phyloP scores from a whole-genome alignment of 1,140 invertebrate genomes.

The Drosophila teissieri region DNA sequence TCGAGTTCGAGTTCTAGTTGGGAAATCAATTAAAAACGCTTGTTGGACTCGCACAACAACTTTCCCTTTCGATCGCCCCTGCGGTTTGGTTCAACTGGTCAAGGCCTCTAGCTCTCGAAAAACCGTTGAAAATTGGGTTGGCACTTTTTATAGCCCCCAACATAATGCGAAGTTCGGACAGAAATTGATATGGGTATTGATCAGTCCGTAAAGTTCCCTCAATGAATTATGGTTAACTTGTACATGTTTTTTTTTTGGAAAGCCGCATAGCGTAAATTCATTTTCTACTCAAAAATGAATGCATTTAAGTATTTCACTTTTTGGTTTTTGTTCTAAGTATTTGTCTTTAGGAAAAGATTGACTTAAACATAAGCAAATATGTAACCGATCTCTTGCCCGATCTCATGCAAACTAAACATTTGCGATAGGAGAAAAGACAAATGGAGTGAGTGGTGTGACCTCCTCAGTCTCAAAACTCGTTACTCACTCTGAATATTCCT shows the following conservation, averaged over 20 bases:
- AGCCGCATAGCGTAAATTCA: no score
- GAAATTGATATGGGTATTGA: slow-evolving; percentile 19
- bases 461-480: slow-evolving; percentile 7
- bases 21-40: slow-evolving; percentile 81
- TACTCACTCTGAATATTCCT: slow-evolving; percentile 1
- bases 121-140: slow-evolving; percentile 5
- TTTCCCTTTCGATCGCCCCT: slow-evolving; percentile 62
- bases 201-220: slow-evolving; percentile 3
- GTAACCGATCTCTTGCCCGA: not conserved
- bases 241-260: not conserved
- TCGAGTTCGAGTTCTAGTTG: slow-evolving; percentile 60
- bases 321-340: no score
- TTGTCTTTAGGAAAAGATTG: no score
- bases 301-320: no score
- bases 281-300: no score
- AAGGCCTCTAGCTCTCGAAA: slow-evolving; percentile 10
- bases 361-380: not conserved
- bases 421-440: no score
- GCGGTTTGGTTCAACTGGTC: slow-evolving; percentile 23
- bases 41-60: slow-evolving; percentile 61
- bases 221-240: not conserved
- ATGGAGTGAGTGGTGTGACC: no score
- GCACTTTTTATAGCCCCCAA: slow-evolving; percentile 4
- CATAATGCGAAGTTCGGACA: not conserved
- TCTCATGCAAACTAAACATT: not conserved